These are phyloP conservation scores for Drosophila sp. DNA, from an alignment of 1,140 invertebrate species.

Conservation along the genomic window DNA sequence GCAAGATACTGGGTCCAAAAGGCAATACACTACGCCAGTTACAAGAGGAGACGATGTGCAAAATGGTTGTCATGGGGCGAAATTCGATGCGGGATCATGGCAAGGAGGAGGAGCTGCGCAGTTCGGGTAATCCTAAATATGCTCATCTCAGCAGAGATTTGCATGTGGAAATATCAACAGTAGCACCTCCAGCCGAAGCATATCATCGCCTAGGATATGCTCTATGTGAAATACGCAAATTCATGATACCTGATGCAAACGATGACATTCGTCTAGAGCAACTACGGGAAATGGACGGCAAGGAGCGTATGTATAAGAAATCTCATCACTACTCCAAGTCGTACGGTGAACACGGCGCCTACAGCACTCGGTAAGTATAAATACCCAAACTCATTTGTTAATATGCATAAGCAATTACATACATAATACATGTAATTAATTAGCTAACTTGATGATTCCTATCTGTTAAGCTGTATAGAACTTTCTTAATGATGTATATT, in stretches of 20 bases:
- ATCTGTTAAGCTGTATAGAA: not conserved
- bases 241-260: slow-evolving; percentile 90
- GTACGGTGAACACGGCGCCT: slow-evolving; percentile 75
- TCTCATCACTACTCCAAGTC: slow-evolving; percentile 80
- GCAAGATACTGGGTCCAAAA: slow-evolving; percentile 96
- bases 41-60: slow-evolving; percentile 97
- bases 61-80: slow-evolving; percentile 96
- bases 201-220: slow-evolving; percentile 96
- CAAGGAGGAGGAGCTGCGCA: slow-evolving; percentile 95
- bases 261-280: slow-evolving; percentile 93
- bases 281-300: slow-evolving; percentile 88
- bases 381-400: too few relatives aligned
- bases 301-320: slow-evolving; percentile 79
- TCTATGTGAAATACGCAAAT: slow-evolving; percentile 91
- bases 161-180: slow-evolving; percentile 96
- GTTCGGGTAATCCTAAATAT: slow-evolving; percentile 95
- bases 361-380: slow-evolving; percentile 63
- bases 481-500: not conserved
- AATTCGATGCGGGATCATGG: slow-evolving; percentile 97
- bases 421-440: slow-evolving; percentile 3
- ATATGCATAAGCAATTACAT: too few relatives aligned
- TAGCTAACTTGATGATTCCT: not conserved
- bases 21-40: slow-evolving; percentile 96
- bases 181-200: slow-evolving; percentile 95
- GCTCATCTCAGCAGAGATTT: slow-evolving; percentile 96